Conservation (phyloP, 2,888 invertebrate species). For the Ligdia adustata region DNA sequence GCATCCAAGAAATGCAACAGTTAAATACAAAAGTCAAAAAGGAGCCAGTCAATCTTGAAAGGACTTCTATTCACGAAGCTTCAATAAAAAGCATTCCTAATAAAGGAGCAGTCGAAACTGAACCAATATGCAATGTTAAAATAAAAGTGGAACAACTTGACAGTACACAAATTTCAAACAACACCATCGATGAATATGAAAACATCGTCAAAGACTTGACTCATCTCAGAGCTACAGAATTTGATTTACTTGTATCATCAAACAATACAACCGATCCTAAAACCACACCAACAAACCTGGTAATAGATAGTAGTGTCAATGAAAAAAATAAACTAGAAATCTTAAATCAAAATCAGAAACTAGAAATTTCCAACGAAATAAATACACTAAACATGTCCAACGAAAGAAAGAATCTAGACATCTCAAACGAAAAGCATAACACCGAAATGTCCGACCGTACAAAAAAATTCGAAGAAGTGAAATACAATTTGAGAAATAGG, state of each 20-base stretch:
- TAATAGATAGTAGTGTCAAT: no score
- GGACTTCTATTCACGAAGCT: neutral
- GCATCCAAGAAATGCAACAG: conserved; percentile 3
- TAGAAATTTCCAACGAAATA: neutral
- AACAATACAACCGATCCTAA: conserved; percentile 26
- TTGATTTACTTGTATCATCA: conserved; percentile 59
- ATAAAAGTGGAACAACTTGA: conserved; percentile 29
- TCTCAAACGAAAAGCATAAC: neutral
- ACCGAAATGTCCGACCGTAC: conserved; percentile 6
- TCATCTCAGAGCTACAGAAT: conserved; percentile 64
- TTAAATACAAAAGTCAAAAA: neutral
- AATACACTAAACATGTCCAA: conserved; percentile 8
- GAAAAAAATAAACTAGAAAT: no score
- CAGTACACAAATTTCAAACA: conserved; percentile 37
- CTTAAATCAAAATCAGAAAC: neutral
- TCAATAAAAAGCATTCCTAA: neutral
- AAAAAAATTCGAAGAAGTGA: conserved; percentile 36
- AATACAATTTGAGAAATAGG: conserved; percentile 63
- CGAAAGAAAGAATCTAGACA: conserved; percentile 12
- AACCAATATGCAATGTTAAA: conserved; percentile 19
- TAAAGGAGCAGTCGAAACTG: neutral
- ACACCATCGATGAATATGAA: conserved; percentile 69
- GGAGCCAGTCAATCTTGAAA: neutral
- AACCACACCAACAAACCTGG: no score
- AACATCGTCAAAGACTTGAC: conserved; percentile 68